phyloP scores from a whole-genome alignment of 2,113 vertebrate genomes.

The Rhabdornis inornatus region DNA sequence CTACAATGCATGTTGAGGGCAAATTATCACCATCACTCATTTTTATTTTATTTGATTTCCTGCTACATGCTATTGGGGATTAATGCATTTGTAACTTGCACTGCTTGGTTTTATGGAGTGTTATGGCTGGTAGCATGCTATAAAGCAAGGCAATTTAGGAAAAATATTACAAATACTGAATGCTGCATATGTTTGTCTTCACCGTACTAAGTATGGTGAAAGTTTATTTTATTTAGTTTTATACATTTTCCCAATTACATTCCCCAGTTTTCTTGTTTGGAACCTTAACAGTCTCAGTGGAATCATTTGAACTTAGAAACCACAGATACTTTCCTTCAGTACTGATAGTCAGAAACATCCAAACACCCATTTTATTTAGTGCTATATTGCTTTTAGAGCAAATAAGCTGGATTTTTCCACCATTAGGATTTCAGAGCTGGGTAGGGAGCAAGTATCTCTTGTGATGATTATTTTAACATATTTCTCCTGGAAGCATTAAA shows the following conservation, averaged over 20 bases:
- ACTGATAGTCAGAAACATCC: conserved; percentile 8
- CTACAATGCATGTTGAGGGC: conserved; percentile 13
- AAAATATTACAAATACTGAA: neutral
- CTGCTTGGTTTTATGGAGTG: conserved; percentile 54
- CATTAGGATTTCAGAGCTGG: conserved; percentile 26
- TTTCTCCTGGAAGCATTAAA: conserved; percentile 23
- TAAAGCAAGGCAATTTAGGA: conserved; percentile 2
- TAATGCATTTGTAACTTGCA: conserved; percentile 42
- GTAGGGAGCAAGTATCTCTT: conserved; percentile 47
- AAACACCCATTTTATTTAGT: neutral
- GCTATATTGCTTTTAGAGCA: conserved; percentile 3
- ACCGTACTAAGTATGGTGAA: neutral
- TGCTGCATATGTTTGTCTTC: neutral
- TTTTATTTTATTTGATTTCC: conserved; percentile 51
- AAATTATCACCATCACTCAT: neutral
- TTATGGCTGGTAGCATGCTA: conserved; percentile 52
- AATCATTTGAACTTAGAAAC: conserved; percentile 9
- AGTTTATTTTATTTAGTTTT: conserved; percentile 44
- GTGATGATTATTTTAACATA: conserved; percentile 60
- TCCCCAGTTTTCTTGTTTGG: conserved; percentile 5
- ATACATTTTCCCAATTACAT: conserved; percentile 9
- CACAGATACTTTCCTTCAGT: neutral
- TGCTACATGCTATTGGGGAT: conserved; percentile 40
- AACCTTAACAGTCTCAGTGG: neutral
- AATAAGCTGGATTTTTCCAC: conserved; percentile 42